Evolutionary conservation across 2,888 invertebrate genomes (phyloP), one percentile per base, ranked within the genome.

Genomic region (Rhagonycha fulva): DNA sequence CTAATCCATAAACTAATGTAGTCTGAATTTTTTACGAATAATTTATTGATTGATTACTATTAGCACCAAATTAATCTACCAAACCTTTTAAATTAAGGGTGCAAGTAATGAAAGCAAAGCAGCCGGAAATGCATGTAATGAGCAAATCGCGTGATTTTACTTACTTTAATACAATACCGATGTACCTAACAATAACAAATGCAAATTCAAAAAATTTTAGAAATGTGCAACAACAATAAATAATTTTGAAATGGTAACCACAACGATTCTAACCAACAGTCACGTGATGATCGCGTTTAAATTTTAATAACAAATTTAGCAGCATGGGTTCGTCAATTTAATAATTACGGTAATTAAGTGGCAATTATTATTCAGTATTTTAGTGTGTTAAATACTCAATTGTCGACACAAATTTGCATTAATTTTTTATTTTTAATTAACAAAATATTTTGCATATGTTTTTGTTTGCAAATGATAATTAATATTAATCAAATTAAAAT

Each of bases 41-140:
- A 47, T 47, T 12, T 47, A 47, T 30, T 71, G 62, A 76, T 71
- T 68, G 68, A 76, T 69, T 71, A 62, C 79, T 79, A 81, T 81
- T 82, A 81, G 75, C 79, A 76, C 78, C 71, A 80, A 82, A 84
- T 83, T 82, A 82, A 82, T 75, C 78, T 80, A 77, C 77, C 76
- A 79, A 77, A 79, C 81, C 80, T 82, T 80, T 80, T 76, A 75
- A 81, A 80, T 79, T 82, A 82, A 80, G 83, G 84, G 82, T 81
- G 83, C 81, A 84, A 83, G 83, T 83, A 84, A 84, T 84, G 83
- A 82, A 82, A 82, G 82, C 82, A 84, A 82, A 82, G 80, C 79
- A 82, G 72, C 70, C 82, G 85, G 84, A 84, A 83, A 80, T 83
- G 81, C 80, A 82, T 77, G 80, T 84, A 85, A 85, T 81, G 85